These are phyloP conservation scores for Ornithorhynchus anatinus DNA, from an alignment of 2,113 vertebrate species.

Conservation along the genomic window DNA sequence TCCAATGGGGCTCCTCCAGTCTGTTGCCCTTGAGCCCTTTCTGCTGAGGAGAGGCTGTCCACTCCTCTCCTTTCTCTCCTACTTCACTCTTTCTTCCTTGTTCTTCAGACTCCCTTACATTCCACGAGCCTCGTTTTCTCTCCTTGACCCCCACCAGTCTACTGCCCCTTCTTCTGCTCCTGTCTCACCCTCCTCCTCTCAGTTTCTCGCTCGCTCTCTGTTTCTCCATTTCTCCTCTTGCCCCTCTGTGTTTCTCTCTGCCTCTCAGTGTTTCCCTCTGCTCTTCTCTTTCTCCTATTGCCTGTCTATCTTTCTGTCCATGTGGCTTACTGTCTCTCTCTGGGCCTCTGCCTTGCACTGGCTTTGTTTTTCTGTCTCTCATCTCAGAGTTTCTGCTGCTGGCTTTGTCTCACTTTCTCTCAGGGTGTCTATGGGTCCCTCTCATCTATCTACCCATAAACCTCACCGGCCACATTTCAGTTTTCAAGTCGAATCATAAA, in stretches of 20 bases:
- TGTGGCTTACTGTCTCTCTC: background rate
- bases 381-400: background rate
- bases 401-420: background rate
- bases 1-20: too few species aligned
- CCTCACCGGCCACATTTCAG: constrained; percentile 39
- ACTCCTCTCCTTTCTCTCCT: background rate
- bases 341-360: constrained; percentile 15
- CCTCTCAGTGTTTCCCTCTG: background rate
- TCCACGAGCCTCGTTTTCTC: too few species aligned
- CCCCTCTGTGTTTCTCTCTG: background rate
- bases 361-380: background rate
- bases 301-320: background rate
- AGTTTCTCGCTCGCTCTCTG: too few species aligned
- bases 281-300: too few species aligned
- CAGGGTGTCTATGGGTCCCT: constrained; percentile 32
- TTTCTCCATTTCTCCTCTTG: background rate
- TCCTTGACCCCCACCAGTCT: too few species aligned
- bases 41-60: background rate
- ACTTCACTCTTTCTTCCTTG: background rate
- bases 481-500: constrained; percentile 53
- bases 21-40: too few species aligned
- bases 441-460: constrained; percentile 26
- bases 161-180: too few species aligned
- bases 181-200: too few species aligned
- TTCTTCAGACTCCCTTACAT: too few species aligned